Base-by-base conservation (phyloP, 2,888 invertebrate species). In the Drosophila peninsularis region DNA sequence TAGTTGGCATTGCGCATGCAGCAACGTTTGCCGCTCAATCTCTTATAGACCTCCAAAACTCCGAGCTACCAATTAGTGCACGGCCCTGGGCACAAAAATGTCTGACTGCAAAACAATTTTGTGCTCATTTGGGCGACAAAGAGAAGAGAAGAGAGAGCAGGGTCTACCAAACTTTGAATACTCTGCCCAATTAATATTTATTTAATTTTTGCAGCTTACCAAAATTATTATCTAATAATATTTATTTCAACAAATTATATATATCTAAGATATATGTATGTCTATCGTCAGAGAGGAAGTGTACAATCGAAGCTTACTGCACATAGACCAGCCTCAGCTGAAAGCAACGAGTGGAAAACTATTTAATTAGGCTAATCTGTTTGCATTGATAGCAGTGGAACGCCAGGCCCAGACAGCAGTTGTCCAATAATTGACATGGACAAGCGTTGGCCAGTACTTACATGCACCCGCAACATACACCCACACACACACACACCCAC, bases 341-440 rank as follows among this genome's bases (percentile, higher is more conserved):
- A 32, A 47, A 19, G 53, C 61, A 63, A 62, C 58, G 64, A 76
- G 42, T 41, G 69, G 50, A 72, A 73, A 78, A 78, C 80, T 78
- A 78, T 82, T 82, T 82, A 83, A 83, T 82, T 82, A 82, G 81
- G 76, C 83, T 82, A 83, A 82, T 82, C 82, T 82, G 74, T 83
- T 80, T 78, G 71, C 78, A 78, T 71, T 75, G 68, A 37, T 53
- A 57, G 60, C 58, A 39, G 32, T 24, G 19, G 64, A 41, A 9
- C n/a, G 34, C n/a, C 39, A 24, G 19, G 32, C 34, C 32, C 50
- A 64, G 27, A 34, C 37, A 57, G 58, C 14, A 63, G 17, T 44
- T 24, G 37, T 47, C 27, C 45, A 61, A 61, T 41, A 62, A 56
- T 60, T 44, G 58, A 37, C 55, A 60, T 19, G 45, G 37, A 58